Percentiles rank a stretch among this genome's conserved stretches.
phyloP scores from a whole-genome alignment of 2,797 vertebrate genomes.

The Babyrousa celebensis region DNA sequence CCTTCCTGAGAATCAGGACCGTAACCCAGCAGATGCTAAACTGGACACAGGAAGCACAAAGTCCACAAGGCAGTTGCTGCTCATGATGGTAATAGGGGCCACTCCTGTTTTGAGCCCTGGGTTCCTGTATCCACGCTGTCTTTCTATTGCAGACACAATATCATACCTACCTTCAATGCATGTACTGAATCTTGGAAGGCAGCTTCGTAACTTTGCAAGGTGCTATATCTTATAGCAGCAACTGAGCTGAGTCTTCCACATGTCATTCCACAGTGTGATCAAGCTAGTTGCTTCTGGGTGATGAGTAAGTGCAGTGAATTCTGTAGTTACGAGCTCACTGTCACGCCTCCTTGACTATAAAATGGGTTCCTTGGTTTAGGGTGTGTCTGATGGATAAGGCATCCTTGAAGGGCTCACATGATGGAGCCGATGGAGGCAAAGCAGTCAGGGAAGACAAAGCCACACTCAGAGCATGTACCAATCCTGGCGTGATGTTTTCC shows the following conservation, averaged over 20 bases:
- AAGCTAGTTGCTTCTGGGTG: constrained; percentile 11
- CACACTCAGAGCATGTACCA: background rate
- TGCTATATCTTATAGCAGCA: background rate
- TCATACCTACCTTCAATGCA: background rate
- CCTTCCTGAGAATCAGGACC: background rate
- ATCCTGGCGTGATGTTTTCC: background rate
- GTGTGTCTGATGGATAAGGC: background rate
- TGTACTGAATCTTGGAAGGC: background rate
- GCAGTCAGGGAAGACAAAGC: background rate
- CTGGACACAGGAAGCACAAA: constrained; percentile 1
- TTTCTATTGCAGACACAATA: background rate
- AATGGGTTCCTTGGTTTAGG: constrained; percentile 1
- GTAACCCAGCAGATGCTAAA: background rate
- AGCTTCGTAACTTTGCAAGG: background rate
- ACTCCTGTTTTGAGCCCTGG: background rate
- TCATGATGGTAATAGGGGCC: background rate
- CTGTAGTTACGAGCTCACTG: background rate
- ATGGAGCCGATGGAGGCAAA: background rate
- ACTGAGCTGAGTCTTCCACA: background rate
- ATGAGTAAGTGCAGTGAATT: background rate
- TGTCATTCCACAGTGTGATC: background rate
- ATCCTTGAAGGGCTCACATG: background rate
- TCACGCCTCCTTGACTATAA: background rate
- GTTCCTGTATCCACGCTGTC: background rate
- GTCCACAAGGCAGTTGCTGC: background rate